phyloP scores from a whole-genome alignment of 2,888 invertebrate species.

The Drosophila mercatorum region DNA sequence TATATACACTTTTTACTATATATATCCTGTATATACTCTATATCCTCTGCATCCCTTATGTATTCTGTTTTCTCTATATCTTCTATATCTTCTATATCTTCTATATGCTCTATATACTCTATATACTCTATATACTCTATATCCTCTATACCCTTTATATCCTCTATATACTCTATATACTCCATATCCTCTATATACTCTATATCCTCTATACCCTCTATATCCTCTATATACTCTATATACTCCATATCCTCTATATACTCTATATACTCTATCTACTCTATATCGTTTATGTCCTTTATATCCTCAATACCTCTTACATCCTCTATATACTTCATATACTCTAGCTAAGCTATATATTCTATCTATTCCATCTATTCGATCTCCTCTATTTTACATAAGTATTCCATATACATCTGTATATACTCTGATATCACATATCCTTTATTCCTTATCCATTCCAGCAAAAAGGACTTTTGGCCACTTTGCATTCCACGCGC shows the following conservation, averaged over 20 bases:
- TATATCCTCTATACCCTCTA: background rate
- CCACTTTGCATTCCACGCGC: slow-evolving; percentile 86
- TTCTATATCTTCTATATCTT: background rate
- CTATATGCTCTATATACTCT: background rate
- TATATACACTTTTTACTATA: background rate
- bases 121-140: background rate
- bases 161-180: background rate
- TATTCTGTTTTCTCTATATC: background rate
- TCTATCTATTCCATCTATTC: background rate
- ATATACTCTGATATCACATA: too few species aligned
- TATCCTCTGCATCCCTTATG: too few species aligned
- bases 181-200: background rate
- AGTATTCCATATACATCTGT: background rate
- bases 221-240: background rate
- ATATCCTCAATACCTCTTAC: too few species aligned
- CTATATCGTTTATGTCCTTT: background rate
- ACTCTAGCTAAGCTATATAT: background rate
- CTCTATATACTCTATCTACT: background rate
- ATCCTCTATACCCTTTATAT: background rate
- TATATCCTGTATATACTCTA: background rate
- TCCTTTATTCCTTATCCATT: background rate
- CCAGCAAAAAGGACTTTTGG: slow-evolving; percentile 88
- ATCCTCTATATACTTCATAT: background rate
- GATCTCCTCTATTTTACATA: background rate
- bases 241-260: background rate